Percentiles rank a stretch among this genome's conserved stretches.
Conservation (phyloP, 2,113 vertebrate species). For the Urocitellus parryii region DNA sequence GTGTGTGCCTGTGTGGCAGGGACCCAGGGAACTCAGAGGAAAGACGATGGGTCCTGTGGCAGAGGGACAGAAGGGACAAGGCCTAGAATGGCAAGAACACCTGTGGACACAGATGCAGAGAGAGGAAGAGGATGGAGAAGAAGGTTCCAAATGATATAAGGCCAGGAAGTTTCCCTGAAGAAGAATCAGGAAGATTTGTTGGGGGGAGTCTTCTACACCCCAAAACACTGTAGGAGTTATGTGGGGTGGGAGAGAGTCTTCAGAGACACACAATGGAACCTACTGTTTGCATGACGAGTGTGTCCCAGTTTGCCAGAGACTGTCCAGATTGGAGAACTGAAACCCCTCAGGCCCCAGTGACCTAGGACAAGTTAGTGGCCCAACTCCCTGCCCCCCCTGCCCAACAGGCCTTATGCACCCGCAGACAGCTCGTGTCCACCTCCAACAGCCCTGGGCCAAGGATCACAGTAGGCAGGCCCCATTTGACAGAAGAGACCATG, state of each 20-base stretch:
- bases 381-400: no score
- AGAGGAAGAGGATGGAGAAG: neutral
- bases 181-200: neutral
- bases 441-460: neutral
- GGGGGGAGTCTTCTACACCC: neutral
- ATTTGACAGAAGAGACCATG: constrained; percentile 43
- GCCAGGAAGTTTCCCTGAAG: neutral
- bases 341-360: neutral
- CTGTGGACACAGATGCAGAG: neutral
- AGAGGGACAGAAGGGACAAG: neutral
- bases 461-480: neutral
- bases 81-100: neutral
- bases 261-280: neutral
- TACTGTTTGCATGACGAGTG: neutral
- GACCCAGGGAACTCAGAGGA: neutral
- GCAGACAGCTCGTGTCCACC: neutral
- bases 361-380: no score
- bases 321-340: neutral
- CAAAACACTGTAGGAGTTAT: neutral
- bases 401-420: no score
- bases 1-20: neutral
- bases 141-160: fast-evolving
- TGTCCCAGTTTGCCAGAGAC: neutral
- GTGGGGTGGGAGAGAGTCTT: neutral
- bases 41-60: neutral